These are phyloP conservation scores for Campopleginae sp. DNA, from an alignment of 2,888 invertebrate species.

Conservation along the genomic window DNA sequence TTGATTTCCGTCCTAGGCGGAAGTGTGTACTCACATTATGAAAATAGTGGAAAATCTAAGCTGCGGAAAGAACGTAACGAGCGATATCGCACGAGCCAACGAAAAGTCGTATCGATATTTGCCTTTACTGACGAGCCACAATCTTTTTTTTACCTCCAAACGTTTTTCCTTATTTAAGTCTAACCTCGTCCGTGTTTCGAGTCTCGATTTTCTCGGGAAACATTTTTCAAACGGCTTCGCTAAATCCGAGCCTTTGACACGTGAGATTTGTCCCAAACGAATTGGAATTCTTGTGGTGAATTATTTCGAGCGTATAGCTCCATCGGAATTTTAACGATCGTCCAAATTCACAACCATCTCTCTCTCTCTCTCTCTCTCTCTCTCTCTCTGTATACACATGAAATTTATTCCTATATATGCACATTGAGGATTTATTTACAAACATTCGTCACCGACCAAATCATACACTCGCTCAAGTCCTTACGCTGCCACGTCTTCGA, in stretches of 20 bases:
- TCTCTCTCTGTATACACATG: background rate
- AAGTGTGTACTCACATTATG: background rate
- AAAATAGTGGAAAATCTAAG: background rate
- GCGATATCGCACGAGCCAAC: background rate
- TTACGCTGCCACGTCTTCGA: background rate
- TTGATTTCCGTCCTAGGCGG: background rate
- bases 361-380: too few relatives aligned
- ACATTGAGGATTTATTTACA: slow-evolving; percentile 41
- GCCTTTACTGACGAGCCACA: background rate
- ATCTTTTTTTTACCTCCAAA: background rate
- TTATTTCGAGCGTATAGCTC: background rate
- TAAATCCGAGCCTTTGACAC: background rate
- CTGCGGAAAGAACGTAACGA: background rate
- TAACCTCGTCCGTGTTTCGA: background rate
- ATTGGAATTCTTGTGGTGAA: background rate
- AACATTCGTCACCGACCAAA: background rate
- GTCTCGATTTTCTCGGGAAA: background rate
- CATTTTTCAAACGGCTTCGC: background rate
- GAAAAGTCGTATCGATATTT: background rate
- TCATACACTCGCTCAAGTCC: background rate
- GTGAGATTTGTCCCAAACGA: background rate
- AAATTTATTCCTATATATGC: slow-evolving; percentile 5
- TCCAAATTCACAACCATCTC: background rate
- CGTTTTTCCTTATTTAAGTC: background rate
- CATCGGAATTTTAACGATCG: background rate